These are phyloP conservation scores for Chrysotoxum bicinctum DNA, from an alignment of 2,888 invertebrate genomes.

Conservation along the genomic window DNA sequence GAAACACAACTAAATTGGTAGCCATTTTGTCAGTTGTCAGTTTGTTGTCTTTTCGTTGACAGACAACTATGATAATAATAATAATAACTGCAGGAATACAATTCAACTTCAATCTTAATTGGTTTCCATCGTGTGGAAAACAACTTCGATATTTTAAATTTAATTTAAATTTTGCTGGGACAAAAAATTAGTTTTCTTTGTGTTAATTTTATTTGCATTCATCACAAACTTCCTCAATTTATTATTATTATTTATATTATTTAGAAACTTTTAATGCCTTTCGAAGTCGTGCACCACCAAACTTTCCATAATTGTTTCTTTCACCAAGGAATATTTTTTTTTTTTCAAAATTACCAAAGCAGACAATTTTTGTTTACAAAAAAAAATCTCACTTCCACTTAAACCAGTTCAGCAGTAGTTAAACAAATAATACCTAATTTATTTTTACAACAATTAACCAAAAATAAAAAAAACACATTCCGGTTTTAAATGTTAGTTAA, in stretches of 20 bases:
- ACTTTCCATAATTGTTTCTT: background rate
- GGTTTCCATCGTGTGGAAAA: no score
- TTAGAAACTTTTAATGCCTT: slow-evolving; percentile 21
- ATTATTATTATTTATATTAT: slow-evolving; percentile 53
- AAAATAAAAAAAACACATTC: slow-evolving; percentile 23
- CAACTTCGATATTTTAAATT: no score
- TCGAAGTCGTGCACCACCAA: slow-evolving; percentile 17
- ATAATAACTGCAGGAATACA: no score
- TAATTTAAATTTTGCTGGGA: no score
- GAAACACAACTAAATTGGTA: no score
- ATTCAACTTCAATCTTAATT: no score
- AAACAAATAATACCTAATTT: slow-evolving; percentile 25
- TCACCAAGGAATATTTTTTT: background rate
- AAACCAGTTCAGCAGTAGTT: slow-evolving; percentile 12
- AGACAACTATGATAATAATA: no score
- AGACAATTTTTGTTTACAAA: no score
- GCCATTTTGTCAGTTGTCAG: no score
- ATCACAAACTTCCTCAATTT: slow-evolving; percentile 46
- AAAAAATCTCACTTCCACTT: background rate
- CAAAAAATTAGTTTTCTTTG: background rate
- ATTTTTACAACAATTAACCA: slow-evolving; percentile 50
- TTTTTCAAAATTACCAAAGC: background rate
- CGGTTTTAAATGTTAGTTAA: slow-evolving; percentile 34
- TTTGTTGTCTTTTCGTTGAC: no score
- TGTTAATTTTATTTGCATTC: background rate